Evolutionary conservation across 2,113 vertebrate species (phyloP).

Genomic region (Carassius carassius): DNA sequence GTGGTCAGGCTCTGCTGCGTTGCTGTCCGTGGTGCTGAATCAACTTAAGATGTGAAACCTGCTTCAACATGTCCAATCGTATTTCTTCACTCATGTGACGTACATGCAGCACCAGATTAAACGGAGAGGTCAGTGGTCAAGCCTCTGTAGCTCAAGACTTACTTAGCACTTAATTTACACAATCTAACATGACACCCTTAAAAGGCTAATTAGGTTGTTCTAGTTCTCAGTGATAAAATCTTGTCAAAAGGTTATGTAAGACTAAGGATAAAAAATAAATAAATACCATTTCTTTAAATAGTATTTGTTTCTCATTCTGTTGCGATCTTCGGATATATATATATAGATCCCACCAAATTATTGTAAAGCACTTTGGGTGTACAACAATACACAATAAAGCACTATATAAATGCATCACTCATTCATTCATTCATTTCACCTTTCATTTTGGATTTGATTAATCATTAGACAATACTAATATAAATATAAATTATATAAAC

Average conservation of each 20-base stretch:
- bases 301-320: not conserved
- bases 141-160: not conserved
- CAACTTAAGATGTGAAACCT: not conserved
- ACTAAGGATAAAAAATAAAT: not conserved
- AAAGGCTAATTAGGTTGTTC: not conserved
- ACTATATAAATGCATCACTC: too few relatives aligned
- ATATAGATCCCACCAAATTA: too few relatives aligned
- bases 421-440: too few relatives aligned
- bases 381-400: too few relatives aligned
- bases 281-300: not conserved
- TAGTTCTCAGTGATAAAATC: not conserved
- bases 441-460: too few relatives aligned
- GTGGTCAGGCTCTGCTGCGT: not conserved
- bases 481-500: too few relatives aligned
- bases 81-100: not conserved
- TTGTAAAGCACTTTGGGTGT: too few relatives aligned
- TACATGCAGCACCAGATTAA: not conserved
- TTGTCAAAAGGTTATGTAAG: not conserved
- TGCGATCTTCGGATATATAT: not conserved
- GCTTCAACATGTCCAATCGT: not conserved
- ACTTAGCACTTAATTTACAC: conserved; percentile 1
- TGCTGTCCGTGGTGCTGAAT: conserved; percentile 14
- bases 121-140: not conserved
- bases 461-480: too few relatives aligned
- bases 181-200: not conserved